Evolutionary conservation across 2,113 vertebrate genomes (phyloP).

Genomic region (Aegypius monachus): DNA sequence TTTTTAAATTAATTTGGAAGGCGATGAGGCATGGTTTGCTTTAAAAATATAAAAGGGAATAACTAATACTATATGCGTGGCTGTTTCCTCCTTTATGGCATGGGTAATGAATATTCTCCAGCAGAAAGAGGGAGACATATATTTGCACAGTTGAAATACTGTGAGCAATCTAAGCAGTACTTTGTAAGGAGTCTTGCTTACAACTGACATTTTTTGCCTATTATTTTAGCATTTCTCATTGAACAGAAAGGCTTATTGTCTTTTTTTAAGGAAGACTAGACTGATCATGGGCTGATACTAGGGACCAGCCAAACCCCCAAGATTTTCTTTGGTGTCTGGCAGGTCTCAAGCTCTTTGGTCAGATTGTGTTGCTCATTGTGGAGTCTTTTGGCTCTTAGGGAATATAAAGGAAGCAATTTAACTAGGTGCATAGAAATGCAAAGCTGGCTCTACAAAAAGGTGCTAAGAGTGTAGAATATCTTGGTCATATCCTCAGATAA

Average conservation of each 20-base stretch:
- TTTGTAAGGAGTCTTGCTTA: not conserved
- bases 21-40: not conserved
- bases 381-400: not conserved
- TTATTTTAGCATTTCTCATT: not conserved
- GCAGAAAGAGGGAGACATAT: not conserved
- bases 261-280: slow-evolving; percentile 23
- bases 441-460: not conserved
- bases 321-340: not conserved
- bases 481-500: not conserved
- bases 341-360: not conserved
- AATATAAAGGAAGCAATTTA: not conserved
- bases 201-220: not conserved
- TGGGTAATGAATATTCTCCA: slow-evolving; percentile 1
- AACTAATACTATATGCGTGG: not conserved
- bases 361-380: slow-evolving; percentile 3
- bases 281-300: not conserved
- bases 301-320: not conserved
- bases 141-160: not conserved
- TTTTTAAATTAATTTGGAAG: slow-evolving; percentile 67
- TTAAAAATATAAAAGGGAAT: slow-evolving; percentile 11
- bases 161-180: not conserved
- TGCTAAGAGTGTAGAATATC: not conserved
- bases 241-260: slow-evolving; percentile 9
- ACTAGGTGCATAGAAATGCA: not conserved
- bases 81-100: not conserved